Percentiles rank a stretch among this genome's conserved stretches.
phyloP scores from a whole-genome alignment of 92 coral and sea anemone genomes.

The Montipora capitata region DNA sequence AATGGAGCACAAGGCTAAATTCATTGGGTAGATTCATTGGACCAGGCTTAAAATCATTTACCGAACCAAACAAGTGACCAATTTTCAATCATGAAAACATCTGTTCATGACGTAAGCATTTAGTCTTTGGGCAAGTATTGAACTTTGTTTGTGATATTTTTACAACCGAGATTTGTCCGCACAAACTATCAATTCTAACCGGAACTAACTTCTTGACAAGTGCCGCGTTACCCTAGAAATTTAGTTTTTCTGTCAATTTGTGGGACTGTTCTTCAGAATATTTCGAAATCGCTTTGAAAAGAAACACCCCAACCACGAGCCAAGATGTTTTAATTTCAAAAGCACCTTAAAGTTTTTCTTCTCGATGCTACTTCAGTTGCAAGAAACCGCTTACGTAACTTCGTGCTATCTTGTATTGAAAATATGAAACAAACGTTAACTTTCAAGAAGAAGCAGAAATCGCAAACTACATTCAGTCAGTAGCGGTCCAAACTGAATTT shows the following conservation, averaged over 20 bases:
- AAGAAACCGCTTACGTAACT: too few species aligned
- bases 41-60: not conserved
- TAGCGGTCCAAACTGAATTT: not conserved
- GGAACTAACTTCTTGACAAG: not conserved
- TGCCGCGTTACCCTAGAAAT: not conserved
- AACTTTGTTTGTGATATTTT: not conserved
- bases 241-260: conserved; percentile 3
- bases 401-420: too few species aligned
- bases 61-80: not conserved
- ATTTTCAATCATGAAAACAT: conserved; percentile 16
- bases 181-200: not conserved
- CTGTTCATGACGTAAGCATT: conserved; percentile 15
- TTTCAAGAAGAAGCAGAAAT: too few species aligned
- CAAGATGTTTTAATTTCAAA: too few species aligned
- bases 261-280: conserved; percentile 15
- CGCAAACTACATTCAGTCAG: not conserved
- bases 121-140: not conserved
- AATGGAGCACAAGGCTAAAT: too few species aligned
- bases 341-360: too few species aligned
- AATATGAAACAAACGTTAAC: too few species aligned
- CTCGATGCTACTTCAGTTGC: too few species aligned
- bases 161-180: not conserved
- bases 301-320: not conserved
- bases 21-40: too few species aligned
- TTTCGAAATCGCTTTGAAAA: not conserved